Base-by-base conservation (phyloP, 1,140 invertebrate genomes). In the Asobara japonica region DNA sequence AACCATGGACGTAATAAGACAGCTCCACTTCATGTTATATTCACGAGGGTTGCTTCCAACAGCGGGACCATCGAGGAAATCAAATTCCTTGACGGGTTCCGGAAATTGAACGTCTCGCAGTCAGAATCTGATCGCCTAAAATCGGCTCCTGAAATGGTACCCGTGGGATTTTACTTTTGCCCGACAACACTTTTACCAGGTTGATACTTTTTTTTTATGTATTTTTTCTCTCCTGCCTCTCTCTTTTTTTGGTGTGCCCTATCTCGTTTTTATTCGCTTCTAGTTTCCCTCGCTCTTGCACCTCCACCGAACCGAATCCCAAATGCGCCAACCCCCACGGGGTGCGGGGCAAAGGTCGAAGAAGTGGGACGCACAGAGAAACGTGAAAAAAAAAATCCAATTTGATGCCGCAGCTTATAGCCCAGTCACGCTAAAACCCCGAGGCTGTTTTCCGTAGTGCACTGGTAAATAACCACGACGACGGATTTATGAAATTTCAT, bases 101-200 rank as follows among this genome's bases (percentile, higher is more conserved):
- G 73, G 73, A 74, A 74, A 74, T 74, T 74, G 73, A 74, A 74
- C 68, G 56, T 71, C 73, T 67, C 71, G 16, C 61, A 31, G 29
- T 60, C n/a, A 29, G 38, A 33, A 70, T 70, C 60, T 29, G 56
- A 70, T 70, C 69, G 56, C 45, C 56, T 30, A 64, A 70, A 70
- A 70, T 73, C 69, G 56, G 56, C 56, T 60, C 20, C 31, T 70
- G 36, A 64, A 62, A 70, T 70, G 60, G 60, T 20, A 70, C 31
- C 60, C 60, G 60, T 48, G 65, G 56, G 69, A 18, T 64, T 70
- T 64, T 27, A 22, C 29, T 60, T 60, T 36, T 60, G 56, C 30
- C 20, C 33, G 69, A 70, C 56, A 70, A 70, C 48, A 70, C 56
- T 69, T 69, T 60, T 60, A 13, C 45, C 66, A 11, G 29, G 25